These are phyloP conservation scores for Clytia hemisphaerica DNA, from an alignment of 30 jellyfish, hydroid and myxozoan species.

Conservation along the genomic window DNA sequence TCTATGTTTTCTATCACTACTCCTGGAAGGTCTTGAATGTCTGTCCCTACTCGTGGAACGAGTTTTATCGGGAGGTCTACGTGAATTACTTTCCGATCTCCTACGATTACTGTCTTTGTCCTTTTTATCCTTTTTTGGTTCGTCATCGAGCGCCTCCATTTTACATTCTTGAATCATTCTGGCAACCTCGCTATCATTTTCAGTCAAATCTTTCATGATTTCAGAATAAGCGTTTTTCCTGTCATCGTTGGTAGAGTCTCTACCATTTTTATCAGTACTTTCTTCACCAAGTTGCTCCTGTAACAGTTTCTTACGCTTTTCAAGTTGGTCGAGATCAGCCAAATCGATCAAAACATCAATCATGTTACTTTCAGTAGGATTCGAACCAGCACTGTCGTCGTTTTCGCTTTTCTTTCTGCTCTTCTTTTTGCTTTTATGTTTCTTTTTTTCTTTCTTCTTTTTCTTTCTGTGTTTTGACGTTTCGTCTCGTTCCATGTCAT, in stretches of 20 bases:
- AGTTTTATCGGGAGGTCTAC: neutral
- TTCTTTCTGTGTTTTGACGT: too few species aligned
- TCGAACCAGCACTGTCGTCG: conserved; percentile 18
- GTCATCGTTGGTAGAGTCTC: neutral
- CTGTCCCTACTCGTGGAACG: conserved; percentile 28
- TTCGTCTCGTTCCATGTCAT: too few species aligned
- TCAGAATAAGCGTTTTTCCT: conserved; percentile 25
- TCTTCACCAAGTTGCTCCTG: conserved; percentile 70
- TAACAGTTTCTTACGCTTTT: conserved; percentile 48
- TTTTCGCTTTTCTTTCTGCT: conserved; percentile 19
- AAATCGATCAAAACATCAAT: conserved; percentile 37
- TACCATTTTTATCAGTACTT: conserved; percentile 7
- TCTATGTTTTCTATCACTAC: conserved; percentile 27
- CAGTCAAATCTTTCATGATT: conserved; percentile 34
- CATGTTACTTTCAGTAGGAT: neutral
- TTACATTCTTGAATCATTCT: conserved; percentile 24
- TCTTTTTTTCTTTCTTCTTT: conserved; percentile 27
- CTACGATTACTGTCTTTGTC: neutral
- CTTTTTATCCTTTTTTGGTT: conserved; percentile 7
- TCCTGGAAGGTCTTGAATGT: conserved; percentile 22
- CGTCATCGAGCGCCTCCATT: conserved; percentile 25
- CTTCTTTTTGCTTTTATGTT: conserved; percentile 45
- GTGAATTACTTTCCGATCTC: neutral
- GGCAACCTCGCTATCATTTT: conserved; percentile 43
- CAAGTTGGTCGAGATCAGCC: conserved; percentile 76